A percentile compares a stretch with the other conserved stretches of the same genome.
Conservation (phyloP, 2,888 invertebrate genomes). For the Leucophora obtusa region DNA sequence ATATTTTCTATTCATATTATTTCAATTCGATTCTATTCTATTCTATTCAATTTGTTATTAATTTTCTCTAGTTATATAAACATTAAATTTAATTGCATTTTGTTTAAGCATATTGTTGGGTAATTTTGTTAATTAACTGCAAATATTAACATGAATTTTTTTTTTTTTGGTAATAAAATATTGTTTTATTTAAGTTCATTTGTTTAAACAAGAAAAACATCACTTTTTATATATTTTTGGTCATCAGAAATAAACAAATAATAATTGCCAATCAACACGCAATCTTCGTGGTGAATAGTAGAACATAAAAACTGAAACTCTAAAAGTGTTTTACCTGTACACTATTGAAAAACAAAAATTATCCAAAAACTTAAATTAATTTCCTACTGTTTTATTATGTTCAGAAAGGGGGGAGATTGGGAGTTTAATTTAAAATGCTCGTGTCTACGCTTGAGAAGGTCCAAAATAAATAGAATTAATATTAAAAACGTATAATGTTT, state of each 20-base stretch:
- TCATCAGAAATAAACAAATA: conserved; percentile 21
- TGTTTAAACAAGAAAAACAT: conserved; percentile 17
- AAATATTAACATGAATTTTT: conserved; percentile 49
- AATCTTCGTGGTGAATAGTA: conserved; percentile 28
- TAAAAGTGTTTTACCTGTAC: conserved; percentile 13
- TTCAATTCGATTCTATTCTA: neutral
- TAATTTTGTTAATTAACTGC: conserved; percentile 55
- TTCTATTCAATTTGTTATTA: neutral
- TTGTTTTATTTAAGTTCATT: conserved; percentile 12
- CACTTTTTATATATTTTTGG: conserved; percentile 21
- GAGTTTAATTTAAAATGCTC: conserved; percentile 32
- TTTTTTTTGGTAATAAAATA: conserved; percentile 42
- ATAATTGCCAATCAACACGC: conserved; percentile 57
- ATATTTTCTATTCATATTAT: neutral
- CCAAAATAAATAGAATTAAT: conserved; percentile 44
- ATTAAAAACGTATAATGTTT: conserved; percentile 20
- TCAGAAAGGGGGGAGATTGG: too few species aligned
- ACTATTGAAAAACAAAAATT: neutral
- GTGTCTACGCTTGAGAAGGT: conserved; percentile 35
- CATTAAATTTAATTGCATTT: conserved; percentile 55
- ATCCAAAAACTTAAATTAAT: neutral
- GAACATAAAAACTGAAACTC: conserved; percentile 26
- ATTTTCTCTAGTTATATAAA: conserved; percentile 28
- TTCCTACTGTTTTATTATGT: neutral
- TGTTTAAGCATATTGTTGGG: conserved; percentile 15